Conservation (phyloP, 2,797 vertebrate species). For the Poecile montanus region DNA sequence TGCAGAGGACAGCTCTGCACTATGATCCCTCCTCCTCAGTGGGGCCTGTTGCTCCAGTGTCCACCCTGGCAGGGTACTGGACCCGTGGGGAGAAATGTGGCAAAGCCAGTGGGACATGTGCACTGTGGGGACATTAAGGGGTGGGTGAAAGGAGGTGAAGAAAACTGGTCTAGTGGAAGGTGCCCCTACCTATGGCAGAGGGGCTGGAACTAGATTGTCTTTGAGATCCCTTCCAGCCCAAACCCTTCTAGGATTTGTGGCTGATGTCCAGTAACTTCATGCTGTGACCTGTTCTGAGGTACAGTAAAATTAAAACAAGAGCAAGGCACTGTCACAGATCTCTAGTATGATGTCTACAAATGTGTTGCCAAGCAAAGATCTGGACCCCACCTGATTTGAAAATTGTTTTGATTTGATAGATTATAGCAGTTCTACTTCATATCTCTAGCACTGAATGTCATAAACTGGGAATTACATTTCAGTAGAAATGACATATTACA, state of each 20-base stretch:
- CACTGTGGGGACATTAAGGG: background rate
- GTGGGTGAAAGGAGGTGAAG: background rate
- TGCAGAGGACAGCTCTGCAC: background rate
- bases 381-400: background rate
- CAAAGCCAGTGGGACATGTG: background rate
- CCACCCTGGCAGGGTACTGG: background rate
- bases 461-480: background rate
- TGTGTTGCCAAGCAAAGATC: background rate
- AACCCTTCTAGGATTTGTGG: background rate
- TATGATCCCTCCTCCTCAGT: fast-evolving
- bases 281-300: background rate
- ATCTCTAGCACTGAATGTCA: background rate
- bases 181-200: background rate
- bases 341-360: background rate
- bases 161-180: background rate
- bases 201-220: background rate
- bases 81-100: background rate
- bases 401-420: background rate
- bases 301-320: background rate
- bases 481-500: background rate
- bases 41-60: background rate
- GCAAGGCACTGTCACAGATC: background rate
- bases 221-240: background rate
- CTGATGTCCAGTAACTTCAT: background rate
- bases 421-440: background rate